A percentile compares a stretch with the other conserved stretches of the same genome.
phyloP scores from a whole-genome alignment of 1,140 invertebrate species.

The Penaeus vannamei region DNA sequence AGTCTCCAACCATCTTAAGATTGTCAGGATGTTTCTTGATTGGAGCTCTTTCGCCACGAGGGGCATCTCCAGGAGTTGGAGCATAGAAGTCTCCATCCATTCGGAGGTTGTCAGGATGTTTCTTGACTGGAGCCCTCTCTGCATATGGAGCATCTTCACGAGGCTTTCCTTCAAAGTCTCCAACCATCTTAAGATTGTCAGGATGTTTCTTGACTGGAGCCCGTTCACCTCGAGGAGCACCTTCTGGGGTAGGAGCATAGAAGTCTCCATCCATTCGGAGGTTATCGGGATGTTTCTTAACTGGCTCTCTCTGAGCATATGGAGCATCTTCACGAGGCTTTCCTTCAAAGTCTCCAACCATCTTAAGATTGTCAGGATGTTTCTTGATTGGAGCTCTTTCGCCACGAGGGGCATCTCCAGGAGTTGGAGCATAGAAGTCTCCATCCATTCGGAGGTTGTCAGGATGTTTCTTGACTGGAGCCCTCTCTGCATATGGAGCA shows the following conservation, averaged over 20 bases:
- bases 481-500: conserved; percentile 44
- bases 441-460: conserved; percentile 57
- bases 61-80: conserved; percentile 42
- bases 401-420: conserved; percentile 41
- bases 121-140: conserved; percentile 45
- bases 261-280: conserved; percentile 57
- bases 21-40: conserved; percentile 60
- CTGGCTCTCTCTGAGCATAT: conserved; percentile 43
- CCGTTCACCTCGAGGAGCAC: conserved; percentile 41
- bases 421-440: conserved; percentile 55
- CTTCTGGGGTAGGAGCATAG: conserved; percentile 45
- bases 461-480: conserved; percentile 50
- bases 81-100: conserved; percentile 61
- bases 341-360: conserved; percentile 57
- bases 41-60: conserved; percentile 49
- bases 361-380: conserved; percentile 48
- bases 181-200: conserved; percentile 47
- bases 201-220: conserved; percentile 55
- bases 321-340: conserved; percentile 54
- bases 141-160: conserved; percentile 55
- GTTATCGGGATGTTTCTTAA: conserved; percentile 54
- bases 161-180: conserved; percentile 54
- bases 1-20: conserved; percentile 47
- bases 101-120: conserved; percentile 54
- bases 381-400: conserved; percentile 55